A percentile compares a stretch with the other conserved stretches of the same genome.
These are phyloP conservation scores for Apodemia hepburni DNA, from an alignment of 2,888 invertebrate species.

Conservation along the genomic window DNA sequence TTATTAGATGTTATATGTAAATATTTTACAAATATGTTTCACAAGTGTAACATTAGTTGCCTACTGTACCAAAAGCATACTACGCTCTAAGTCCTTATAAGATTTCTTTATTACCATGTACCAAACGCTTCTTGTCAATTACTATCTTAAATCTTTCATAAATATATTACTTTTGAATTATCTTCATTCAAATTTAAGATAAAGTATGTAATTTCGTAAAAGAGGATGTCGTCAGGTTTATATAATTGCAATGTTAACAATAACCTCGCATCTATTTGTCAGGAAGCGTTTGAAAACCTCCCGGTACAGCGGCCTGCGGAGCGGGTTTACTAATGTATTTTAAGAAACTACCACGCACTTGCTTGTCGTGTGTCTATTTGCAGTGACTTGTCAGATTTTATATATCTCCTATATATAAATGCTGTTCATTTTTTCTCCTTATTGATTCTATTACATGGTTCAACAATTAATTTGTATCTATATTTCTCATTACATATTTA, in stretches of 20 bases:
- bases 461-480: too few species aligned
- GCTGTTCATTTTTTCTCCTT: not conserved
- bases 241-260: too few species aligned
- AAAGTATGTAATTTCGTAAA: not conserved
- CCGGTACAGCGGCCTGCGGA: slow-evolving; percentile 29
- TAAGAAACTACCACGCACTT: slow-evolving; percentile 24
- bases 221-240: too few species aligned
- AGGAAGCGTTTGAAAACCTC: slow-evolving; percentile 36
- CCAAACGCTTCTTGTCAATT: slow-evolving; percentile 41
- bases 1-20: slow-evolving; percentile 14
- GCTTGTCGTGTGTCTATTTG: slow-evolving; percentile 30
- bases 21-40: not conserved
- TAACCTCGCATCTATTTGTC: slow-evolving; percentile 24
- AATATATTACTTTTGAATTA: not conserved
- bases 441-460: too few species aligned
- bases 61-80: slow-evolving; percentile 36
- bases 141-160: not conserved
- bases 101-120: slow-evolving; percentile 43
- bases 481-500: not conserved
- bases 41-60: slow-evolving; percentile 17
- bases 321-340: slow-evolving; percentile 35
- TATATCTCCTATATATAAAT: not conserved
- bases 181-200: not conserved
- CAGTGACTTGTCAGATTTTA: not conserved
- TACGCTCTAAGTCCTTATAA: slow-evolving; percentile 42